Base-by-base conservation (phyloP, 2,113 vertebrate genomes). In the Rynchops niger region DNA sequence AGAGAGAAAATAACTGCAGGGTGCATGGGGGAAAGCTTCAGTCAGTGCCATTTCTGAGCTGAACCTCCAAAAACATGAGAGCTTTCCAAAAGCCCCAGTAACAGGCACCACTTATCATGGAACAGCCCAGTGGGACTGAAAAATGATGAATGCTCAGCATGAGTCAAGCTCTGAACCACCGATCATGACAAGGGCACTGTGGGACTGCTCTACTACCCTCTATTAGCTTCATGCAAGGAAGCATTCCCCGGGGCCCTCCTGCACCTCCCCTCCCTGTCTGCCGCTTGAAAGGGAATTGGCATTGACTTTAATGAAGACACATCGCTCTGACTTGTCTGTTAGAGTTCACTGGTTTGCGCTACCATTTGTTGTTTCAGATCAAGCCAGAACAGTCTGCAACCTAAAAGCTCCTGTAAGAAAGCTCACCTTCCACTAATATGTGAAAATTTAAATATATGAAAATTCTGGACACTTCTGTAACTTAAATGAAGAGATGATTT, bases 241-340 rank as follows among this genome's bases (percentile, higher is more conserved):
- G 15, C 20, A 10, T 42, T 30, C 59, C 40, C 38, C 0, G 0
- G 16, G 42, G 52, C 82, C 7, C 12, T 87, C 55, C 52, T 72
- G 62, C 30, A 16, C 50, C 73, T 49, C 26, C 26, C 29, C 21
- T 53, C 80, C 42, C 20, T 29, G 10, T 49, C 36, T 80, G 63
- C 45, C 88, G 67, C 63, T 59, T 38, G 42, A 32, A 76, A 62
- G 47, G 19, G 56, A 94, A 55, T 42, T 70, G 55, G 17, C 36
- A 38, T 12, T 50, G 77, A 38, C 69, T 94, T 61, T 78, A 74
- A 71, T 26, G 34, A 95, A 59, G 56, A 90, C 15, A 8, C 9
- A 52, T 49, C 40, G 25, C 47, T 74, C 61, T 29, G 23, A 62
- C 34, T 36, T 27, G 23, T 40, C 36, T 76, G 26, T 50, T 34